Evolutionary conservation across 1,140 invertebrate genomes (phyloP).

Genomic region (Euschistus heros): DNA sequence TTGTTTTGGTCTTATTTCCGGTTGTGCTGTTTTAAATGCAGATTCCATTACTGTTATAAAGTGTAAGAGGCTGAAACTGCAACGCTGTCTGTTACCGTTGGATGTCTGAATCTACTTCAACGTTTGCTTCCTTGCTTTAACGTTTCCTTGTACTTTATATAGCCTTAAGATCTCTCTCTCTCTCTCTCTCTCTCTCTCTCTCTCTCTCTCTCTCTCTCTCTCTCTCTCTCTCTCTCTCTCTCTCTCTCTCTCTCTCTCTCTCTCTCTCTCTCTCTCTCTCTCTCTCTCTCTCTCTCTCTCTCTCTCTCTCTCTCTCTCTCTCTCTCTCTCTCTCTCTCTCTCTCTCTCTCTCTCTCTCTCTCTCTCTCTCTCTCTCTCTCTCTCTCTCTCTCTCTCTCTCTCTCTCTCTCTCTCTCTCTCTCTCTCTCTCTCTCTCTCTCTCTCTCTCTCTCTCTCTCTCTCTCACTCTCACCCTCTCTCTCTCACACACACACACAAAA

Average conservation of each 20-base stretch:
- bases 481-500: slow-evolving; percentile 11
- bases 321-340: slow-evolving; percentile 14
- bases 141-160: too few species aligned
- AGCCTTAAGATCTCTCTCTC: too few species aligned
- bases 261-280: slow-evolving; percentile 14
- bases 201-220: slow-evolving; percentile 14
- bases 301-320: slow-evolving; percentile 14
- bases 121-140: too few species aligned
- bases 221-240: slow-evolving; percentile 14
- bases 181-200: slow-evolving; percentile 14
- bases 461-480: too few species aligned
- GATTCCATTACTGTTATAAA: too few species aligned
- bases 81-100: too few species aligned
- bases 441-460: slow-evolving; percentile 15
- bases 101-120: too few species aligned
- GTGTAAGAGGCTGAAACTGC: too few species aligned
- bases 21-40: too few species aligned
- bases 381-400: slow-evolving; percentile 18
- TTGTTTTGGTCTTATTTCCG: too few species aligned
- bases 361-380: slow-evolving; percentile 6
- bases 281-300: slow-evolving; percentile 14
- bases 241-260: slow-evolving; percentile 14
- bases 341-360: slow-evolving; percentile 14
- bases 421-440: slow-evolving; percentile 15
- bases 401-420: slow-evolving; percentile 15